Base-by-base conservation (phyloP, 2,113 vertebrate genomes). In the Bucco capensis region DNA sequence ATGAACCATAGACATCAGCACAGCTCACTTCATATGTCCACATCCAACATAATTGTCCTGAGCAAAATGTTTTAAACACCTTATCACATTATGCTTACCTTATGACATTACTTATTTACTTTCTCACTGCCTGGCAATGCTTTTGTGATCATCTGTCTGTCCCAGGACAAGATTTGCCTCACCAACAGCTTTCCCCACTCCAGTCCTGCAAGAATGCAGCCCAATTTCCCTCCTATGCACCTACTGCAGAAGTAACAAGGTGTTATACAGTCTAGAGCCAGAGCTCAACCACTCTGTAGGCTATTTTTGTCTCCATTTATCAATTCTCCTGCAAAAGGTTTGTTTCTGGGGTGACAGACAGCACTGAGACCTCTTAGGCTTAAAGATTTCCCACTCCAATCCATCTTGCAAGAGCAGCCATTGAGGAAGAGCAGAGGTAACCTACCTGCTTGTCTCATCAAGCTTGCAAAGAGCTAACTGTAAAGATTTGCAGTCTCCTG, bases 31-130 rank as follows among this genome's bases (percentile, higher is more conserved):
- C 24, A 1, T 18, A 6, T 30, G 22, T 22, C 54, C 53, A 40
- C 58, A 79, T 13, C 33, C 60, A 66, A 44, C 1, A 0, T 5
- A 53, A 67, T 0, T n/a, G 9, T 28, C 42, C 83, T 15, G 18
- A 89, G 37, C 4, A 72, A 78, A 72, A 30, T 6, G 9, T 28
- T 82, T 67, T n/a, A 8, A 90, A 46, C 23, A 33, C 37, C 13
- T 85, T 37, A 57, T 46, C 71, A 15, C 8, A 73, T 11, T n/a
- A n/a, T n/a, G n/a, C n/a, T n/a, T n/a, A 33, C 37, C 13, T 85
- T 37, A 57, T 46, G 67, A 15, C 8, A 73, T 9, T 19, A 35
- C 70, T 78, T 49, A 31, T 84, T 58, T 7, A 24, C 24, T 12
- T 69, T 79, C 66, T 53, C 50, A 70, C 19, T 40, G 53, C 46